phyloP scores from a whole-genome alignment of 2,113 vertebrate genomes.

The Pheucticus melanocephalus region DNA sequence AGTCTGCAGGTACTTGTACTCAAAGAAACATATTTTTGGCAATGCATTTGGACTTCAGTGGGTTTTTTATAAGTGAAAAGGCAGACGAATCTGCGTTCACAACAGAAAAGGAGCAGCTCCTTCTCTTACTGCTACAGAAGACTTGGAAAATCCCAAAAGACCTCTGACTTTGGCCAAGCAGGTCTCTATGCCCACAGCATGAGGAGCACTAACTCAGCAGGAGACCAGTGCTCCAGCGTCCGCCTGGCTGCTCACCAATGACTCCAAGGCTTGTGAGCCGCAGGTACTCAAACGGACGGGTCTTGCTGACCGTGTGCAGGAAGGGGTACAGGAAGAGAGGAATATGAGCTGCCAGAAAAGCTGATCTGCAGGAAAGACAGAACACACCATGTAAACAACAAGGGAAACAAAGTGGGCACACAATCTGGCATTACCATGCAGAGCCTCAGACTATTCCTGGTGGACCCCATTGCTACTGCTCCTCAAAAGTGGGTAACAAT shows the following conservation, averaged over 20 bases:
- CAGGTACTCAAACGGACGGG: constrained; percentile 94
- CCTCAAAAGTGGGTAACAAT: background rate
- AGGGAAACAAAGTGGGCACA: background rate
- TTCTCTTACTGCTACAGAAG: background rate
- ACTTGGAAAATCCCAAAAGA: background rate
- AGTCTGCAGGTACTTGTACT: background rate
- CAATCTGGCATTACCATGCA: background rate
- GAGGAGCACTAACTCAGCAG: background rate
- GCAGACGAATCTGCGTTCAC: background rate
- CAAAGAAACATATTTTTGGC: background rate
- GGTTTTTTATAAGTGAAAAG: background rate
- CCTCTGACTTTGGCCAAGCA: background rate
- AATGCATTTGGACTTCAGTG: background rate
- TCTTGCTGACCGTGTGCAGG: constrained; percentile 98
- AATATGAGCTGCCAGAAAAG: constrained; percentile 95
- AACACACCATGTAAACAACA: background rate
- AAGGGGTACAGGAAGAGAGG: constrained; percentile 97
- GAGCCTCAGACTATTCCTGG: background rate
- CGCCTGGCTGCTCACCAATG: constrained; percentile 80
- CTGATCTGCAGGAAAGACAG: constrained; percentile 79
- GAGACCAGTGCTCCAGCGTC: background rate
- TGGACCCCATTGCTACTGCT: background rate
- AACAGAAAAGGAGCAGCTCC: background rate
- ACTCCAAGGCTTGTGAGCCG: constrained; percentile 96
- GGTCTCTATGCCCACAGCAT: background rate